Evolutionary conservation across 2,888 invertebrate species (phyloP).

Genomic region (Pristionchus mayeri): DNA sequence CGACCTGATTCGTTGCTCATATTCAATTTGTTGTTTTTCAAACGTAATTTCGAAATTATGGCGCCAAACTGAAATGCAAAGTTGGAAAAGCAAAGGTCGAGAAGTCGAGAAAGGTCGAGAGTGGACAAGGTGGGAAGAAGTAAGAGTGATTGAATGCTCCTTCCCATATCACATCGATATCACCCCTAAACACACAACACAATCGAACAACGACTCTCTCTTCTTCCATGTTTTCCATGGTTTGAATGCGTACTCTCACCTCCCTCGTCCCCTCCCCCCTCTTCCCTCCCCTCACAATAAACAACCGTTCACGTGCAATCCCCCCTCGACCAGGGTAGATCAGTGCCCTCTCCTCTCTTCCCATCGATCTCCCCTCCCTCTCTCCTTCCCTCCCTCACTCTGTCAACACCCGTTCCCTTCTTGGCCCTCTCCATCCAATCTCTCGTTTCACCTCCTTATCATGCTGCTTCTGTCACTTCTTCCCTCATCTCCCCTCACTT

Average conservation of each 20-base stretch:
- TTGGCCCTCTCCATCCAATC: background rate
- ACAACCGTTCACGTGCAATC: slow-evolving; percentile 28
- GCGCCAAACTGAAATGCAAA: slow-evolving; percentile 18
- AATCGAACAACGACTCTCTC: background rate
- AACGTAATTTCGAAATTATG: no score
- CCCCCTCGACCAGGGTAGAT: slow-evolving; percentile 44
- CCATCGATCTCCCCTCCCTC: background rate
- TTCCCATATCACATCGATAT: background rate
- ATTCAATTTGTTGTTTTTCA: no score
- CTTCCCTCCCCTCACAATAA: slow-evolving; percentile 2
- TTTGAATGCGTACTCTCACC: slow-evolving; percentile 16
- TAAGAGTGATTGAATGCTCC: background rate
- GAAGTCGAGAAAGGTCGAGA: background rate
- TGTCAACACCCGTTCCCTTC: slow-evolving; percentile 33
- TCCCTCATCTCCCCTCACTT: slow-evolving; percentile 33
- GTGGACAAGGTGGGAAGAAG: no score
- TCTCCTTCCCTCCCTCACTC: background rate
- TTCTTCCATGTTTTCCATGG: slow-evolving; percentile 1
- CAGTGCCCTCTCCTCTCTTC: background rate
- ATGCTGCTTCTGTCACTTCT: background rate
- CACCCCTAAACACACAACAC: background rate
- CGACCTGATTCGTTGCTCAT: background rate
- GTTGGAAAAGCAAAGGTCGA: background rate
- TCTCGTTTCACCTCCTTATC: background rate
- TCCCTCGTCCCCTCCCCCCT: background rate